Conservation (phyloP, 2,113 vertebrate species). For the Miniopterus natalensis region DNA sequence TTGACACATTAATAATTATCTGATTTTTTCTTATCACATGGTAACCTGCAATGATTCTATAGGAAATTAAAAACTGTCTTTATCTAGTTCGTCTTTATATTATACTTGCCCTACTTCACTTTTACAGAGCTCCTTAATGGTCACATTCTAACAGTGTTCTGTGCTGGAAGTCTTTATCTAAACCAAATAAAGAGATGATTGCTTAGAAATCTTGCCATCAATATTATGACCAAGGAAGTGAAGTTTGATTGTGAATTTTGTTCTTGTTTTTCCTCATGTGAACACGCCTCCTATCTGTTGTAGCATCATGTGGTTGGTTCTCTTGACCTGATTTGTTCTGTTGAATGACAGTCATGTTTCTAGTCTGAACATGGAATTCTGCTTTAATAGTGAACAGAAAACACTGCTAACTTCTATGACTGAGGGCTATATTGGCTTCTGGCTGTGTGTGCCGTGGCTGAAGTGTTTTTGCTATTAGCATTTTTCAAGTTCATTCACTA, state of each 20-base stretch:
- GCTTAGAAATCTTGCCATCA: conserved; percentile 1
- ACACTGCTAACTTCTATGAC: neutral
- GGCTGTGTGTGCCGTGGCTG: neutral
- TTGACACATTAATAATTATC: neutral
- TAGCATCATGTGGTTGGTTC: neutral
- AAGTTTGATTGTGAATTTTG: neutral
- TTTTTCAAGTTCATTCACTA: neutral
- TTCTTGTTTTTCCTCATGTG: conserved; percentile 9
- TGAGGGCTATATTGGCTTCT: neutral
- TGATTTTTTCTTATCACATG: conserved; percentile 9
- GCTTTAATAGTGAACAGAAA: neutral
- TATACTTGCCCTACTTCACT: neutral
- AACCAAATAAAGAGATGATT: neutral
- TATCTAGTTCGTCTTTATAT: neutral
- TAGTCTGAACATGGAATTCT: neutral
- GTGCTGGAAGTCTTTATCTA: neutral
- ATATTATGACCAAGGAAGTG: neutral
- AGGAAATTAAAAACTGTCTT: neutral
- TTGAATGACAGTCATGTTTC: neutral
- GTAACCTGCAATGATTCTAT: neutral
- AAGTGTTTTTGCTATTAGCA: neutral
- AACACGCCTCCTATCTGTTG: neutral
- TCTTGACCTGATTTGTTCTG: conserved; percentile 15
- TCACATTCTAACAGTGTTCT: neutral
- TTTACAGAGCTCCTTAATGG: neutral